A percentile compares a stretch with the other conserved stretches of the same genome.
These are phyloP conservation scores for Echiichthys vipera DNA, from an alignment of 2,797 vertebrate genomes.

Conservation along the genomic window DNA sequence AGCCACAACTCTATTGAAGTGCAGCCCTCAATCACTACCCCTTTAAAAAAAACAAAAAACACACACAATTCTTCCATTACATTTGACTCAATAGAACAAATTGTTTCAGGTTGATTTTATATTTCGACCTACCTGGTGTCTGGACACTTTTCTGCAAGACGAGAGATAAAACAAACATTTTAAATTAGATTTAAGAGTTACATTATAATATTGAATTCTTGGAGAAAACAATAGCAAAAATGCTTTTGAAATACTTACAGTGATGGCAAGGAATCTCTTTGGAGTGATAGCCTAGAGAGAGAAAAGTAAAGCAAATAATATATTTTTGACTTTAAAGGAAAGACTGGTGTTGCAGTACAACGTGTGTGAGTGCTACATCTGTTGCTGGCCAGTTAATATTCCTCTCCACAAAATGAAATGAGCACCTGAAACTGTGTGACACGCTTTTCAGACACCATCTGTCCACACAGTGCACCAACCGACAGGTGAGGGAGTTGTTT, in stretches of 20 bases:
- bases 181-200: background rate
- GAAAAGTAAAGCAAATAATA: constrained; percentile 4
- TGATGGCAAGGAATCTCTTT: constrained; percentile 94
- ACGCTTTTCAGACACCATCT: background rate
- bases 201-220: background rate
- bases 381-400: background rate
- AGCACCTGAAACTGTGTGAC: constrained; percentile 16
- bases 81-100: background rate
- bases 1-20: background rate
- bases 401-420: background rate
- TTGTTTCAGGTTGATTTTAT: background rate
- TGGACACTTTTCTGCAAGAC: constrained; percentile 90
- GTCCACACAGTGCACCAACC: constrained; percentile 40
- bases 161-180: background rate
- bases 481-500: constrained; percentile 27
- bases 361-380: background rate
- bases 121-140: constrained; percentile 88
- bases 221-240: background rate
- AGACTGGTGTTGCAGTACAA: background rate
- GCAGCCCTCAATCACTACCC: background rate
- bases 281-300: constrained; percentile 92
- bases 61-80: background rate
- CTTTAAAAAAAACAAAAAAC: background rate
- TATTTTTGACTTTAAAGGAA: background rate
- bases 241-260: constrained; percentile 83